A percentile compares a stretch with the other conserved stretches of the same genome.
Evolutionary conservation across 2,797 vertebrate species (phyloP).

Genomic region (Ctenosaura bakeri): DNA sequence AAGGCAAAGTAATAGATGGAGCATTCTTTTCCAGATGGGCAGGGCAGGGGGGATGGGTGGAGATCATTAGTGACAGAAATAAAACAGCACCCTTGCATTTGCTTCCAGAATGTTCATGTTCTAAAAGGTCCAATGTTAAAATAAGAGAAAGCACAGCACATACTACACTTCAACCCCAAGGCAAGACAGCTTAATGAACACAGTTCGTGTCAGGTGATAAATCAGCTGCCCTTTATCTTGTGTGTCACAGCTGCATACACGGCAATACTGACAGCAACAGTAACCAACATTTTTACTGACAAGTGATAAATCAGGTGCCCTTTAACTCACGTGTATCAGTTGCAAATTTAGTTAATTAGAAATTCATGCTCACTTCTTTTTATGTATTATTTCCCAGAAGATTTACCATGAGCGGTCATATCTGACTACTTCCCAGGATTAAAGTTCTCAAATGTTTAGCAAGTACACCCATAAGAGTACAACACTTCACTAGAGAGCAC

Average conservation of each 20-base stretch:
- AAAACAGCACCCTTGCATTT: background rate
- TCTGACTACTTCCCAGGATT: conserved; percentile 55
- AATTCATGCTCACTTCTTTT: conserved; percentile 66
- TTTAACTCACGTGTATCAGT: conserved; percentile 71
- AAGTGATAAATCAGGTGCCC: conserved; percentile 74
- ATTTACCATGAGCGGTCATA: conserved; percentile 66
- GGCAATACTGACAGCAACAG: conserved; percentile 35
- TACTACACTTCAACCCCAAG: conserved; percentile 20
- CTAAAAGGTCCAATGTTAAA: background rate
- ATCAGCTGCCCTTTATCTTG: conserved; percentile 70
- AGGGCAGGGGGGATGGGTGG: background rate
- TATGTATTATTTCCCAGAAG: conserved; percentile 61
- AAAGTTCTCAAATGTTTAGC: conserved; percentile 6
- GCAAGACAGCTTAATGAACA: conserved; percentile 51
- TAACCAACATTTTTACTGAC: conserved; percentile 64
- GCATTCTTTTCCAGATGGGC: background rate
- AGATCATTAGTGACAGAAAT: background rate
- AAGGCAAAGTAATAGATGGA: background rate
- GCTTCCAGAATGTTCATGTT: conserved; percentile 33
- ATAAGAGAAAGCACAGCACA: rapidly evolving
- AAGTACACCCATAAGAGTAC: background rate
- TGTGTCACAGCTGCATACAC: conserved; percentile 49
- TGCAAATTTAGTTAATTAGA: conserved; percentile 75
- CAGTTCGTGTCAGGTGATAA: conserved; percentile 62
- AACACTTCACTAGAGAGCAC: conserved; percentile 52